These are phyloP conservation scores for Pipa parva DNA, from an alignment of 2,113 vertebrate species.

Conservation along the genomic window DNA sequence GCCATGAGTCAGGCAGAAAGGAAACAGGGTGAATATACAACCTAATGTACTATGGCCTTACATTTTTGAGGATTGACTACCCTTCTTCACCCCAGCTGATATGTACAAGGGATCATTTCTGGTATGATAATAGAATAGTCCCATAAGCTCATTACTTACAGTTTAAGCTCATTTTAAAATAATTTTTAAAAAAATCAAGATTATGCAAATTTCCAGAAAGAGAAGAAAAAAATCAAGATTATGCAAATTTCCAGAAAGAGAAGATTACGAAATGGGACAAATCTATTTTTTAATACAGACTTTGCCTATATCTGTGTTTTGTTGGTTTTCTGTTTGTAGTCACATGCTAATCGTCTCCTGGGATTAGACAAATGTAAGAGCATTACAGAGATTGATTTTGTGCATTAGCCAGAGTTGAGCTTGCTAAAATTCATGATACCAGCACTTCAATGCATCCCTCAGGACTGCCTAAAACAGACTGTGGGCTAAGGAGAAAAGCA, in stretches of 20 bases:
- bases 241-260: neutral
- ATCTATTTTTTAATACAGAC: neutral
- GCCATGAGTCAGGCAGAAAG: too few species aligned
- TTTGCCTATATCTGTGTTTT: neutral
- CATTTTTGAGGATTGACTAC: too few species aligned
- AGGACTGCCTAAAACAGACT: conserved; percentile 27
- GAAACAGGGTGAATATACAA: too few species aligned
- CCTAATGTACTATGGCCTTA: too few species aligned
- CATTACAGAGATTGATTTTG: conserved; percentile 27
- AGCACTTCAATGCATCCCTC: conserved; percentile 32
- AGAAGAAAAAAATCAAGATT: neutral
- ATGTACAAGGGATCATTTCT: neutral
- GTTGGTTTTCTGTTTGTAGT: conserved; percentile 8
- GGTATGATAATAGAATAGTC: neutral
- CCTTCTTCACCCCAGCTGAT: too few species aligned
- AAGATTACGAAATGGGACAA: neutral
- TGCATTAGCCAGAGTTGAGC: conserved; percentile 35
- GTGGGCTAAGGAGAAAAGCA: conserved; percentile 16
- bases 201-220: neutral
- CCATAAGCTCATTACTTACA: neutral
- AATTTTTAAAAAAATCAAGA: neutral
- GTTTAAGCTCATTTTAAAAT: neutral
- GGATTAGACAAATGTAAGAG: conserved; percentile 25
- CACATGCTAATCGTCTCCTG: conserved; percentile 13
- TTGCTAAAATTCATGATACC: conserved; percentile 18